Conservation (phyloP, 2,113 vertebrate genomes). For the Dipodomys stephensi region DNA sequence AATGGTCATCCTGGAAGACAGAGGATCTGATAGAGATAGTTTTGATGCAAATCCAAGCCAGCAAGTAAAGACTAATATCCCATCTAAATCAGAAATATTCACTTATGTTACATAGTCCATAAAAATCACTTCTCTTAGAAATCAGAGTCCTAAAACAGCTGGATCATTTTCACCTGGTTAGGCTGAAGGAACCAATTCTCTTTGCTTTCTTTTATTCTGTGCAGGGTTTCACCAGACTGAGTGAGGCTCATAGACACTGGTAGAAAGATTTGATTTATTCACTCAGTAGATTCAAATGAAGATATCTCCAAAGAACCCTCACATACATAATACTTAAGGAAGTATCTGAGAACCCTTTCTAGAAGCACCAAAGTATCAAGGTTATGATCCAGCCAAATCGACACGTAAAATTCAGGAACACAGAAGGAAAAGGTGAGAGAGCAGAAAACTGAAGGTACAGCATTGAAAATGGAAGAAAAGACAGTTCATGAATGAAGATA, state of each 20-base stretch:
- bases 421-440: not conserved
- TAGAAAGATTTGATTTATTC: not conserved
- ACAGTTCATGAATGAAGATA: not conserved
- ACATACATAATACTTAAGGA: not conserved
- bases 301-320: not conserved
- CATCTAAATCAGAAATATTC: not conserved
- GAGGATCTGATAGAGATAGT: not conserved
- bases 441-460: not conserved
- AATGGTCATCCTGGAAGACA: not conserved
- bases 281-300: not conserved
- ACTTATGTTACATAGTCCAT: not conserved
- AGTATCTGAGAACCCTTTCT: not conserved
- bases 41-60: not conserved
- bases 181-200: not conserved
- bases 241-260: not conserved
- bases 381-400: not conserved
- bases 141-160: not conserved
- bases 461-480: not conserved
- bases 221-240: not conserved
- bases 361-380: too few relatives aligned
- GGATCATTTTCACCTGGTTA: not conserved
- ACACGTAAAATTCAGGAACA: not conserved
- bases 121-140: not conserved
- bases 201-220: not conserved
- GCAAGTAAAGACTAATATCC: not conserved